Conservation (phyloP, 2,113 vertebrate genomes). For the human (Homo sapiens) region DNA sequence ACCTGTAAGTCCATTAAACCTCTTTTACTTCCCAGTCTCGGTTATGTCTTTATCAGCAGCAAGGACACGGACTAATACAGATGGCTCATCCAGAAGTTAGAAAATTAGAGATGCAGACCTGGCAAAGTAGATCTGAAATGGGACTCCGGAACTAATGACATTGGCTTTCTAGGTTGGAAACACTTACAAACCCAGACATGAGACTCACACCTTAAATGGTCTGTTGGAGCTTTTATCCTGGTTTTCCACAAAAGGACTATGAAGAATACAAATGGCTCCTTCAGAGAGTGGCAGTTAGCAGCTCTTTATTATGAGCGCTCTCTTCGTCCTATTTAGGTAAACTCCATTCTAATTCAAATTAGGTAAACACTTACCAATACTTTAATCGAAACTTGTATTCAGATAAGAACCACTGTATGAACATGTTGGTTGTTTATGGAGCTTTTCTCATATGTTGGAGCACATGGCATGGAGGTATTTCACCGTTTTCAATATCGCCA, state of each 20-base stretch:
- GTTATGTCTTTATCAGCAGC: too few relatives aligned
- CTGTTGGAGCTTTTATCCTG: not conserved
- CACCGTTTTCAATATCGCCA: not conserved
- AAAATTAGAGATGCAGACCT: not conserved
- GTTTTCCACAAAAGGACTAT: not conserved
- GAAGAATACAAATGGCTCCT: not conserved
- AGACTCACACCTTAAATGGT: not conserved
- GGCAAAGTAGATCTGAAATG: not conserved
- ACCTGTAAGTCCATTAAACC: too few relatives aligned
- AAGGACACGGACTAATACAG: too few relatives aligned
- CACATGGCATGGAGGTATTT: not conserved
- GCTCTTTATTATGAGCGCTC: not conserved
- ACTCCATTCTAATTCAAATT: not conserved
- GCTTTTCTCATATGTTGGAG: not conserved
- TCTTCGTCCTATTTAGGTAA: not conserved
- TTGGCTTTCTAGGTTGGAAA: not conserved
- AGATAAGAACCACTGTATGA: not conserved
- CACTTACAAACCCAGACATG: not conserved
- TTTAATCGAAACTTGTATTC: not conserved
- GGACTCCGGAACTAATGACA: not conserved
- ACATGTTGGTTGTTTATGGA: not conserved
- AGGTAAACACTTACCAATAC: not conserved
- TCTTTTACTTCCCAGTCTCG: too few relatives aligned
- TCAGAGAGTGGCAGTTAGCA: not conserved
- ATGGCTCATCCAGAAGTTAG: not conserved